A percentile compares a stretch with the other conserved stretches of the same genome.
These are phyloP conservation scores for Spongia lamella DNA, from an alignment of 37 sponge, comb jelly and placozoan species.

Conservation along the genomic window DNA sequence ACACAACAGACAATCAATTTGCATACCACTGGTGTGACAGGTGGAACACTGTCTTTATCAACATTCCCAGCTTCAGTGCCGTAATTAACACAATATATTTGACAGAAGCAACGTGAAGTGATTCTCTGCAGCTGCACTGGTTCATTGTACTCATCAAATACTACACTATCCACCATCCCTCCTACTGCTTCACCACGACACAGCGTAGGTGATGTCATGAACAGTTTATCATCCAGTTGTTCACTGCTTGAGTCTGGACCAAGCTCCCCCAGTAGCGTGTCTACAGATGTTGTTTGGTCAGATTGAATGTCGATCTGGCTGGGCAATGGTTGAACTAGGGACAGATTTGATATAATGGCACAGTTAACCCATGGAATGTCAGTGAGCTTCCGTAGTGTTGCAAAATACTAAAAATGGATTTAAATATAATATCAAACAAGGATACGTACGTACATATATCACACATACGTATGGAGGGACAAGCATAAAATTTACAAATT, in stretches of 20 bases:
- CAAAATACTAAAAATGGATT: conserved; percentile 60
- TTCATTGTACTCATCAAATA: neutral
- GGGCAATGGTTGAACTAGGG: conserved; percentile 2
- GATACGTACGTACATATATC: neutral
- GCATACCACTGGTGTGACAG: conserved; percentile 7
- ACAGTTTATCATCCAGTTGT: neutral
- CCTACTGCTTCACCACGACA: conserved; percentile 72
- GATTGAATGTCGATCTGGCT: neutral
- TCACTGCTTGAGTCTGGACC: conserved; percentile 14
- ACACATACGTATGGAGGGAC: neutral
- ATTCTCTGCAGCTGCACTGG: conserved; percentile 73
- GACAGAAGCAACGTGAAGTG: conserved; percentile 79
- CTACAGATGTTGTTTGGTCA: conserved; percentile 3
- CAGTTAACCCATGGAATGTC: conserved; percentile 68
- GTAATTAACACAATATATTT: conserved; percentile 72
- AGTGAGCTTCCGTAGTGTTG: conserved; percentile 30
- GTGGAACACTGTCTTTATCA: neutral
- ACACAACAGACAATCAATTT: no score
- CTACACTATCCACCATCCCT: conserved; percentile 51
- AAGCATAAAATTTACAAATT: neutral
- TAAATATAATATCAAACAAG: neutral
- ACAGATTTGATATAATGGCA: conserved; percentile 21
- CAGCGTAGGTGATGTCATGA: conserved; percentile 4
- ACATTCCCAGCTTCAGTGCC: conserved; percentile 3
- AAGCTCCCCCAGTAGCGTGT: conserved; percentile 15